phyloP scores from a whole-genome alignment of 2,888 invertebrate genomes.

The Carcina quercana region DNA sequence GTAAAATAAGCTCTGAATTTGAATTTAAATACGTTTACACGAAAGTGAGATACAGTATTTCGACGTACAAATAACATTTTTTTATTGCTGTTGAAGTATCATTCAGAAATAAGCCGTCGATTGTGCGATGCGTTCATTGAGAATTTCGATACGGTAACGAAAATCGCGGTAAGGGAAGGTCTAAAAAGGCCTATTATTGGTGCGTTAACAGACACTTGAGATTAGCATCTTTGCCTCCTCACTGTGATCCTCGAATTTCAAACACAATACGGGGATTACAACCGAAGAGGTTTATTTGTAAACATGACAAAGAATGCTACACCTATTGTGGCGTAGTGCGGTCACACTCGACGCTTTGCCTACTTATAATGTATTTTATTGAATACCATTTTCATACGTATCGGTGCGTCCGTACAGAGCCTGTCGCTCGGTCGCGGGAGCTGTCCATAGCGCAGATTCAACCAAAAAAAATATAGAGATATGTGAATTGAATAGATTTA shows the following conservation, averaged over 20 bases:
- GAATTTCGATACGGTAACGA: conserved; percentile 35
- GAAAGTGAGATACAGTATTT: not conserved
- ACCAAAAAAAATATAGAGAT: not conserved
- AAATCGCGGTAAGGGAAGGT: conserved; percentile 51
- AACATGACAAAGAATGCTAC: conserved; percentile 60
- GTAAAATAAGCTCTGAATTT: conserved; percentile 3
- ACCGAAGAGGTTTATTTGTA: conserved; percentile 71
- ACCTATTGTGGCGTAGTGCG: conserved; percentile 44
- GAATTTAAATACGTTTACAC: not conserved
- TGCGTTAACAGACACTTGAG: conserved; percentile 73
- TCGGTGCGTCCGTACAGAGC: conserved; percentile 57
- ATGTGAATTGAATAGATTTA: too few relatives aligned
- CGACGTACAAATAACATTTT: conserved; percentile 1
- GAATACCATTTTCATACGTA: conserved; percentile 56
- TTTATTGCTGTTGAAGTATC: conserved; percentile 36
- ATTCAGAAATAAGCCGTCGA: conserved; percentile 40
- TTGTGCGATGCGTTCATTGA: conserved; percentile 48
- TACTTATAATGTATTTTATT: conserved; percentile 60
- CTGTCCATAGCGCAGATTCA: conserved; percentile 19
- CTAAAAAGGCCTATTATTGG: conserved; percentile 63
- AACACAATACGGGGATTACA: conserved; percentile 66
- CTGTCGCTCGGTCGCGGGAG: conserved; percentile 31
- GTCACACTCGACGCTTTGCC: conserved; percentile 47
- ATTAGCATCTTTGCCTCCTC: conserved; percentile 70
- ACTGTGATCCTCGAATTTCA: conserved; percentile 56